Conservation (phyloP, 1,140 invertebrate species). For the Druon quercuslanigerum region DNA sequence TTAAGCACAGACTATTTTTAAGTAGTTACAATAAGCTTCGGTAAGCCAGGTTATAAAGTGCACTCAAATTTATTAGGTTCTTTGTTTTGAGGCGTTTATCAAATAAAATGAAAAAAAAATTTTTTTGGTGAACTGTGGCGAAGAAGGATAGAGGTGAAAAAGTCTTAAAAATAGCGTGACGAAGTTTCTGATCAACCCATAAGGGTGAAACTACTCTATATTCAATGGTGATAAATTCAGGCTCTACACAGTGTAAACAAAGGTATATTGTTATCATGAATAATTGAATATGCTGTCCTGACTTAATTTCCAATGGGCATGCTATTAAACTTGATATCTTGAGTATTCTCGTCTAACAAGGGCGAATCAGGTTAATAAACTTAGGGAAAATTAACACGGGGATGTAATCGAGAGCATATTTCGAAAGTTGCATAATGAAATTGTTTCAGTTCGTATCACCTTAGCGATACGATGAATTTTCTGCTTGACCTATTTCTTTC, state of each 20-base stretch:
- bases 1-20: no score
- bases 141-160: no score
- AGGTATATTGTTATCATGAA: background rate
- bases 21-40: no score
- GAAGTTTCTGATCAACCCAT: background rate
- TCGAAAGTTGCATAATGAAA: slow-evolving; percentile 26
- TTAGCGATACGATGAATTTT: slow-evolving; percentile 21
- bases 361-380: slow-evolving; percentile 15
- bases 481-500: slow-evolving; percentile 15
- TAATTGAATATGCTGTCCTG: background rate
- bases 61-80: no score
- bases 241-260: background rate
- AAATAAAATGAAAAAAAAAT: no score
- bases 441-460: slow-evolving; percentile 17
- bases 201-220: background rate
- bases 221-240: background rate
- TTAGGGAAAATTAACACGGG: background rate
- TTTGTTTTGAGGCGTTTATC: no score
- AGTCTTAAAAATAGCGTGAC: background rate
- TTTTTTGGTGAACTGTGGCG: no score
- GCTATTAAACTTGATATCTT: background rate
- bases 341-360: slow-evolving; percentile 12
- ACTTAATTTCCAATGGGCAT: background rate
- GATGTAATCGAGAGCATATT: slow-evolving; percentile 22
- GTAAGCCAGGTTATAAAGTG: no score